Base-by-base conservation (phyloP, 2,797 vertebrate genomes). In the Crypturellus tataupa region DNA sequence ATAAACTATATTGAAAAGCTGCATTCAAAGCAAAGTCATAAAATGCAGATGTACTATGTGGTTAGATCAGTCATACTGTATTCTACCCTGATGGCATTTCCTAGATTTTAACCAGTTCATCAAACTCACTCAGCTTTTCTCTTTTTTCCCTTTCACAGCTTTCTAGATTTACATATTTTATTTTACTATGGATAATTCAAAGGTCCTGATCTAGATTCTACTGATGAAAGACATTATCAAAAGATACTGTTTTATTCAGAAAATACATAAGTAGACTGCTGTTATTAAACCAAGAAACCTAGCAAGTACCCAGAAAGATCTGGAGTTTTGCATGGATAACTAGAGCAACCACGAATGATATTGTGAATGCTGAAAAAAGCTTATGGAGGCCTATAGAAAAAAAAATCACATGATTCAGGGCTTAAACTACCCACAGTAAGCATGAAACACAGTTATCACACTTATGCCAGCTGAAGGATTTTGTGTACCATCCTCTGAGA, bases 381-480 rank as follows among this genome's bases (percentile, higher is more conserved):
- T 92, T 87, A 85, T 27, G 46, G 81, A 72, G 7, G 53, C 27
- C 21, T 2, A 1, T 60, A 19, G 44, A 46, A 46, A 46, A 39
- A 44, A 44, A 87, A 91, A 76, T 20, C 51, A 80, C 0, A 0
- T 77, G 91, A 75, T 83, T 89, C 33, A 31, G 60, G 44, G 11
- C 19, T 89, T 68, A 73, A 78, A 72, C 18, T 89, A 39, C n/a
- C 70, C 79, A 60, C 35, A 53, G 62, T 31, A 89, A 93, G 64
- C 69, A 53, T 65, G 76, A 91, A 92, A 93, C 82, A 40, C 81
- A 68, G 12, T 87, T 90, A 90, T 7, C 68, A 14, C 5, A 1
- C 77, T 85, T 85, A 72, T 92, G 60, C 25, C 71, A 87, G 29
- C 55, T 72, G 40, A 87, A 71, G 18, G 14, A 39, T 83, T 91